phyloP scores from a whole-genome alignment of 2,888 invertebrate genomes.

The Eupeodes latifasciatus region DNA sequence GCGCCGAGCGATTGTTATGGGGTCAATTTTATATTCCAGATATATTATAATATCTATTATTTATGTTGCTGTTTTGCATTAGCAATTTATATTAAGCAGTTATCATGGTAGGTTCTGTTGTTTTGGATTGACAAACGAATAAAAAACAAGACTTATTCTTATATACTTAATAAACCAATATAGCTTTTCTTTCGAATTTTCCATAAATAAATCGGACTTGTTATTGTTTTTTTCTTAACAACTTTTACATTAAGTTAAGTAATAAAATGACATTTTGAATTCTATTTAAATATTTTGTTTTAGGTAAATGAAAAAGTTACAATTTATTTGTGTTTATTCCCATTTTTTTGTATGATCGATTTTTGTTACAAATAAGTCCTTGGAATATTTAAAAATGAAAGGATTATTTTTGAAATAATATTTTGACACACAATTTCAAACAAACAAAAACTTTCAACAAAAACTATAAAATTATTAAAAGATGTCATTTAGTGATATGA shows the following conservation, averaged over 20 bases:
- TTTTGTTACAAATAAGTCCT: no score
- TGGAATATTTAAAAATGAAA: no score
- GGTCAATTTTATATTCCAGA: slow-evolving; percentile 53
- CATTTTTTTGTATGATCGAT: no score
- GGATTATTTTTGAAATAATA: no score
- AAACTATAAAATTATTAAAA: no score
- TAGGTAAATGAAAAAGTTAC: not conserved
- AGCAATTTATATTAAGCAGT: slow-evolving; percentile 38
- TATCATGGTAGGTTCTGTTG: slow-evolving; percentile 20
- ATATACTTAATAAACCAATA: not conserved
- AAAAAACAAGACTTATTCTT: not conserved
- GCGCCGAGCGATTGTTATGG: slow-evolving; percentile 31
- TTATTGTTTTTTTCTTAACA: not conserved
- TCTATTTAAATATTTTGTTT: not conserved
- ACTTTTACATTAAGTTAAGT: slow-evolving; percentile 23
- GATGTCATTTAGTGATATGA: no score
- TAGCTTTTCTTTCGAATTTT: slow-evolving; percentile 2
- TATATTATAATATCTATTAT: slow-evolving; percentile 53
- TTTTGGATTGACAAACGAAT: not conserved
- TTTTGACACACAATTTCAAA: no score
- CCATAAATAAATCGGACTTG: slow-evolving; percentile 19
- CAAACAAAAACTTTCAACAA: no score
- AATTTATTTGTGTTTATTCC: no score
- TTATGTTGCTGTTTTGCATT: slow-evolving; percentile 38
- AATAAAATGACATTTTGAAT: slow-evolving; percentile 2